A percentile compares a stretch with the other conserved stretches of the same genome.
Conservation (phyloP, 1,140 invertebrate species). For the Heliothis subflexa region DNA sequence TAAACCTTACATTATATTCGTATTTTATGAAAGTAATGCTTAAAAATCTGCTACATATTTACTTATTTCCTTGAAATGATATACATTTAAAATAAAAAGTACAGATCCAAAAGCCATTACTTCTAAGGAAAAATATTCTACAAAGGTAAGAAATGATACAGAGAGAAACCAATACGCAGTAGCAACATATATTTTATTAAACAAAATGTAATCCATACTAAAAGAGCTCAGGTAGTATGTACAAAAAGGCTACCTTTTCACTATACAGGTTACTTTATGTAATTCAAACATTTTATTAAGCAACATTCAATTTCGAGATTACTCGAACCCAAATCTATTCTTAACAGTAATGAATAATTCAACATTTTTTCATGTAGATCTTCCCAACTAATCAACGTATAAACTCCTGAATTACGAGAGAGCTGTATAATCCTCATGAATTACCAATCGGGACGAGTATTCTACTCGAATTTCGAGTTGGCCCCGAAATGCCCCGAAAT, state of each 20-base stretch:
- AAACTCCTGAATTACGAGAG: slow-evolving; percentile 38
- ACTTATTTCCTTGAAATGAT: too few species aligned
- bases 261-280: neutral
- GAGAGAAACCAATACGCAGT: neutral
- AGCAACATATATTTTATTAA: neutral
- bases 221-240: slow-evolving; percentile 18
- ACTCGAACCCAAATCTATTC: slow-evolving; percentile 27
- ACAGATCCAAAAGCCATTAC: too few species aligned
- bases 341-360: slow-evolving; percentile 42
- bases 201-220: slow-evolving; percentile 3
- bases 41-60: too few species aligned
- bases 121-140: neutral
- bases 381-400: slow-evolving; percentile 44
- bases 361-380: slow-evolving; percentile 39
- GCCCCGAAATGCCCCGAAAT: slow-evolving; percentile 41
- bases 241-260: neutral
- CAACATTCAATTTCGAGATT: slow-evolving; percentile 42
- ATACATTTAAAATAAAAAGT: too few species aligned
- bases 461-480: slow-evolving; percentile 24
- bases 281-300: slow-evolving; percentile 25
- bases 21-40: too few species aligned
- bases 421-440: slow-evolving; percentile 47
- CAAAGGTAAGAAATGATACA: slow-evolving; percentile 12
- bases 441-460: slow-evolving; percentile 41
- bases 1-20: too few species aligned